A percentile compares a stretch with the other conserved stretches of the same genome.
These are phyloP conservation scores for Rhagoletis pomonella DNA, from an alignment of 1,140 invertebrate genomes.

Conservation along the genomic window DNA sequence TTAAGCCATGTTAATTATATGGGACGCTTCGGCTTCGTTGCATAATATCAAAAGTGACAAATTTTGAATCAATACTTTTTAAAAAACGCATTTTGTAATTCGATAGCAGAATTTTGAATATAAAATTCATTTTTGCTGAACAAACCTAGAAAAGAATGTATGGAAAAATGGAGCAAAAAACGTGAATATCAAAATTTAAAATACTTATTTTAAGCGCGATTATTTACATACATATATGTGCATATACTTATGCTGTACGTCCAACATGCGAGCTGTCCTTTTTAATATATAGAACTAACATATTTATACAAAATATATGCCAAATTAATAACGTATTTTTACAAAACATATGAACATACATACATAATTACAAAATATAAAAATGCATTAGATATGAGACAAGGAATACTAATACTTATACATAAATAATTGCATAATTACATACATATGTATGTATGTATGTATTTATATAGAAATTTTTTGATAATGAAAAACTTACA, in stretches of 20 bases:
- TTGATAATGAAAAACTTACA: slow-evolving; percentile 34
- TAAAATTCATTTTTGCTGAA: background rate
- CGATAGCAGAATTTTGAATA: background rate
- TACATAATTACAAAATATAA: slow-evolving; percentile 12
- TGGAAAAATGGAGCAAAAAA: background rate
- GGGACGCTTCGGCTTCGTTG: too few relatives aligned
- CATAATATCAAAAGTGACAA: too few relatives aligned
- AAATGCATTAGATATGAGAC: too few relatives aligned
- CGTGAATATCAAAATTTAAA: background rate
- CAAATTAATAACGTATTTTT: slow-evolving; percentile 43
- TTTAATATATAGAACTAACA: background rate
- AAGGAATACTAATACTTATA: background rate
- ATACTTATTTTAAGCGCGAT: too few relatives aligned
- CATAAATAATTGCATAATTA: slow-evolving; percentile 1
- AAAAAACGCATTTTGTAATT: background rate
- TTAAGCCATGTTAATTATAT: too few relatives aligned
- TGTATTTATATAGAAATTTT: slow-evolving; percentile 29
- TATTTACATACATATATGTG: background rate
- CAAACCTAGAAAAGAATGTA: background rate
- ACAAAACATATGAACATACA: background rate
- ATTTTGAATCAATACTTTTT: too few relatives aligned
- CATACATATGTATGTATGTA: slow-evolving; percentile 12
- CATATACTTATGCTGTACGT: background rate
- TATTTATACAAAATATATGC: slow-evolving; percentile 20
- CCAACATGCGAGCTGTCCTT: background rate